Evolutionary conservation across 2,113 vertebrate species (phyloP), one percentile per base, ranked within the genome.

Genomic region (Heterochromis multidens): DNA sequence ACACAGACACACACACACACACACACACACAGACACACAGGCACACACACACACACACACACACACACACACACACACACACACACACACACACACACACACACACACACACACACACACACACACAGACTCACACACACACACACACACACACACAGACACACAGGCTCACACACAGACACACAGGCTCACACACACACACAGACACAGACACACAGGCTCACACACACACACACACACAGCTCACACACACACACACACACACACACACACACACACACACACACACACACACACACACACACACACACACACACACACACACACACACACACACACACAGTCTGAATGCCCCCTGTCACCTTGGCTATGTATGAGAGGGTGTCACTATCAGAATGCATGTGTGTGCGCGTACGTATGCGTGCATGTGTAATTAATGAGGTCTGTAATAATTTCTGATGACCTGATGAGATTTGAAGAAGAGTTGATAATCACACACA

Each of bases 371-470:
- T 31, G 5, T 61, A 61, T 31, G 59, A 17, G 27, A 61, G 31
- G 16, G 11, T 13, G 12, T 43, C 40, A 43, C 40, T 43, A 43
- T 13, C 12, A 43, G 40, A 43, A 13, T 6, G 33, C 2, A 12
- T 25, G 35, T 37, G 35, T 37, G 35, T 37, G 35, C 8, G 35
- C 8, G 79, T 19, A 49, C 81, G 67, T 7, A 25, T 49, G 65
- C 10, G 43, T 80, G 77, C 17, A 35, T 23, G 65, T 27, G 63
- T 84, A 59, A 85, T 84, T 81, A 72, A 81, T 81, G 82, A 78
- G 67, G 78, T 70, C 72, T 82, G 67, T 60, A 67, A 88, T 84
- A 17, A 81, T 81, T 80, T 84, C 65, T 84, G 81, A 88, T 88
- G 81, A 88, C 81, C 67, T 81, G 70, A 54, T 81, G 67, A 52